Base-by-base conservation (phyloP, 2,888 invertebrate genomes). In the Cacoxenus indagator region DNA sequence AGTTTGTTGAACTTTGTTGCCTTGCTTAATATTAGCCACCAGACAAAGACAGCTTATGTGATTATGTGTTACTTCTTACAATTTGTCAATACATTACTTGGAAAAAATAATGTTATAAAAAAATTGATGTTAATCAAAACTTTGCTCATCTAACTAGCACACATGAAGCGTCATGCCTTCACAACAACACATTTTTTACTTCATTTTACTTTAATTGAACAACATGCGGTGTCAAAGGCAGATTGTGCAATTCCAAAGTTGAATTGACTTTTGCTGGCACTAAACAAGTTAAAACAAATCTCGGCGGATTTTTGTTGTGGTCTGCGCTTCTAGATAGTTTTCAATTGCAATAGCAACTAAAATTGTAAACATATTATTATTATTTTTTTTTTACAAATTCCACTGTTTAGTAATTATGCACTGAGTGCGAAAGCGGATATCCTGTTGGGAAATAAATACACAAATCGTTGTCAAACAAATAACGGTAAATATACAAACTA, bases 121-220 rank as follows among this genome's bases (percentile, higher is more conserved):
- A 67, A 66, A 76, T 70, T 76, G 69, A 80, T 81, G 76, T 72
- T 81, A 81, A 80, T 74, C 75, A 77, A 81, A 80, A 80, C 77
- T 80, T 80, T 80, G 61, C 67, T 69, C 74, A 80, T 74, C 76
- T 72, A 65, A 29, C 55, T 43, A 17, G 37, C 55, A 37, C 55
- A 45, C 22, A 17, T 51, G 67, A 55, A 51, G 24, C 29, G 59
- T 54, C n/a, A 37, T 37, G 37, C 2, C 8, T 4, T 11, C 37
- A 37, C 37, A 37, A 37, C n/a, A n/a, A 37, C 37, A 37, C 1
- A 37, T 37, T 14, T 37, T 8, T 37, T 37, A 37, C 14, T 27
- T 64, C 46, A 14, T 48, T 64, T 64, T 26, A 17, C 24, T 57
- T 29, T 4, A 26, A 26, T 26, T 55, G 57, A 29, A 14, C 45